Evolutionary conservation across 2,797 vertebrate genomes (phyloP).

Genomic region (Salmo trutta): DNA sequence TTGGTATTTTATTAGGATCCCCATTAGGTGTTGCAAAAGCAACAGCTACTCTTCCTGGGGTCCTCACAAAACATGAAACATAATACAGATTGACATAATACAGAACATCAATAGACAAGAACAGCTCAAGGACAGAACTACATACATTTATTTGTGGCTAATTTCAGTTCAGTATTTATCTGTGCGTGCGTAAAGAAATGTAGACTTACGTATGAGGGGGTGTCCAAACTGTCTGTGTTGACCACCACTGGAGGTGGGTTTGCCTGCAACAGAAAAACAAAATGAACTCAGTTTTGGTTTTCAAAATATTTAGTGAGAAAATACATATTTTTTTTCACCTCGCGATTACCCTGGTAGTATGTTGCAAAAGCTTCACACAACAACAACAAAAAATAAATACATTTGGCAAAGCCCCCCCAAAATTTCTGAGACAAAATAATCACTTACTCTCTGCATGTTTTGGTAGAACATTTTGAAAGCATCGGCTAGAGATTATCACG

Average conservation of each 20-base stretch:
- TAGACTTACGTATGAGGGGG: slow-evolving; percentile 91
- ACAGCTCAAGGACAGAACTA: not conserved
- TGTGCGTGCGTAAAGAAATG: not conserved
- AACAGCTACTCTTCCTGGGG: too few species aligned
- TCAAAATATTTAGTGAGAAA: not conserved
- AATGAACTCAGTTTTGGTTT: not conserved
- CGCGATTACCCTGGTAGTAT: not conserved
- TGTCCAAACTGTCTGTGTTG: slow-evolving; percentile 90
- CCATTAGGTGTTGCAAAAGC: too few species aligned
- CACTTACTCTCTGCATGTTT: slow-evolving; percentile 79
- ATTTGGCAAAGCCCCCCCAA: not conserved
- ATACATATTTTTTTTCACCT: not conserved
- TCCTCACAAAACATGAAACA: too few species aligned
- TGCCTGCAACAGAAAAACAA: slow-evolving; percentile 76
- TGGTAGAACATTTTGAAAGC: slow-evolving; percentile 75
- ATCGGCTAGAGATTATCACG: slow-evolving; percentile 72
- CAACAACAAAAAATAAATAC: not conserved
- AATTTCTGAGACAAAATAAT: not conserved
- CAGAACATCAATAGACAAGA: too few species aligned
- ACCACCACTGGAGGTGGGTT: slow-evolving; percentile 96
- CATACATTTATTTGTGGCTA: too few species aligned
- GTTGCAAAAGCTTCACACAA: not conserved
- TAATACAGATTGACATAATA: too few species aligned
- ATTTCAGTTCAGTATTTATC: not conserved
- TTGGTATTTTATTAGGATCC: too few species aligned